These are phyloP conservation scores for Etia nguti DNA, from an alignment of 2,113 vertebrate genomes.

Conservation along the genomic window DNA sequence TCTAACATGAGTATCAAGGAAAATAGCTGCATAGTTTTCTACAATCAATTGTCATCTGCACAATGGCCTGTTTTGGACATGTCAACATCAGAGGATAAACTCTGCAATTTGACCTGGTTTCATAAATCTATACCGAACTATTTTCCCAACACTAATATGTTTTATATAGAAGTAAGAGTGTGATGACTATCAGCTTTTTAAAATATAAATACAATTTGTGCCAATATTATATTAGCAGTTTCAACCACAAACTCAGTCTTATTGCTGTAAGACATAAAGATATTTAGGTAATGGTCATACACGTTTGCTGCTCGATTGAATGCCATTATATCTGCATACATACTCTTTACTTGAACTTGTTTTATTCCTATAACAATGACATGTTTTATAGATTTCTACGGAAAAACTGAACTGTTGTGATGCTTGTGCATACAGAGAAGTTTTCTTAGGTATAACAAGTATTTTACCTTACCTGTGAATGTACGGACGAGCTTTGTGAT, in stretches of 20 bases:
- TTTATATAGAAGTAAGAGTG: neutral
- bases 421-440: neutral
- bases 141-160: neutral
- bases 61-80: neutral
- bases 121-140: neutral
- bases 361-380: neutral
- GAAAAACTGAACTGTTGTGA: neutral
- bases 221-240: neutral
- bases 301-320: neutral
- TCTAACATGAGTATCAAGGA: neutral
- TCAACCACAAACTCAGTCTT: neutral
- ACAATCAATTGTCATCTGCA: neutral
- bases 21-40: neutral
- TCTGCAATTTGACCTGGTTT: neutral
- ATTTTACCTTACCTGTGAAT: constrained; percentile 75
- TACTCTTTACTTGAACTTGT: neutral
- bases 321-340: neutral
- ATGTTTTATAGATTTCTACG: neutral
- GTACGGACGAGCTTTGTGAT: constrained; percentile 74
- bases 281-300: neutral
- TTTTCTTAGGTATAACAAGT: neutral
- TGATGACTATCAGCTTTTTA: neutral
- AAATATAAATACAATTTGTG: neutral
- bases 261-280: neutral
- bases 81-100: neutral